Base-by-base conservation (phyloP, 2,797 vertebrate species). In the Sebastes diaconus region DNA sequence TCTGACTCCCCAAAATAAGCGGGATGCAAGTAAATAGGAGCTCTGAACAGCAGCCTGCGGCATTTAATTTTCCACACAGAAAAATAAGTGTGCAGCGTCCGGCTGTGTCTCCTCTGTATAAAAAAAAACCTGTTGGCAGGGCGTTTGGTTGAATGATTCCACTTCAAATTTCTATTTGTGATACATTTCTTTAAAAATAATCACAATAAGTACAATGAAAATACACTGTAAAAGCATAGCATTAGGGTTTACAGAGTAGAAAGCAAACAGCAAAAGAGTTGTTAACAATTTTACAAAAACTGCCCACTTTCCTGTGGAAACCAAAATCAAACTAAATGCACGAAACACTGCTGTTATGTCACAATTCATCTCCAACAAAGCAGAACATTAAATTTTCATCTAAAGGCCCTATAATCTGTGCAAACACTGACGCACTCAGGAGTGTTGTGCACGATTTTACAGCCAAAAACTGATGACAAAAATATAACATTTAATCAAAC, bases 121-220 rank as follows among this genome's bases (percentile, higher is more conserved):
- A 82, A 78, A 86, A 86, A 87, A 86, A 82, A 92, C 86, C 91
- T 92, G 91, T 90, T 81, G 90, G 93, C 84, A 79, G 91, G 92
- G 93, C 81, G 68, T 83, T 75, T 74, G 68, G 73, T 81, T 86
- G 79, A 87, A 83, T 63, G 54, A 78, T 50, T 90, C 39, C 75
- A 80, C 77, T 87, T 78, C 22, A 70, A 58, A 59, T 68, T 64
- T 66, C 75, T 75, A 80, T 73, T 66, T 75, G 50, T 61, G 77
- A 75, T 72, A 71, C 64, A 65, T 84, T 77, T 86, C 75, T 36
- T 61, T 67, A 55, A 78, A 80, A 72, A 68, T 25, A 69, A 84
- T 69, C 74, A 85, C 71, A 83, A 65, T 79, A 84, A 68, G 9
- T 36, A 87, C 83, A 85, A 69, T 69, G 25, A 54, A 71, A 84